Conservation (phyloP, 35 echinoderm and acorn worm species). For the Diadema setosum region DNA sequence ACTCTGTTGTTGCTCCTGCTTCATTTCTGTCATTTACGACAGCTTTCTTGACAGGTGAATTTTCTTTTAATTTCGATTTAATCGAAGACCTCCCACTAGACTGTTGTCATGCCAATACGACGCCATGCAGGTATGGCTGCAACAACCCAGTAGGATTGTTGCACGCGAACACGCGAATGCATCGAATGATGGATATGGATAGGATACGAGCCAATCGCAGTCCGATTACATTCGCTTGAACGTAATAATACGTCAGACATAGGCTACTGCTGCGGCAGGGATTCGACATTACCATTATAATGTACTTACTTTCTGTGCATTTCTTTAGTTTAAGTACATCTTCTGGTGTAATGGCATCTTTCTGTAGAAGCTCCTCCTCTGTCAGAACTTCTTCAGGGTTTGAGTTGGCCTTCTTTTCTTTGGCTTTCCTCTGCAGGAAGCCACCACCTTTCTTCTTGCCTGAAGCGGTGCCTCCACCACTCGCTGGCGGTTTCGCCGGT, state of each 20-base stretch:
- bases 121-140: no score
- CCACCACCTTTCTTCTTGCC: constrained; percentile 97
- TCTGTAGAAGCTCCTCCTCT: constrained; percentile 83
- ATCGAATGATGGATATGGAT: no score
- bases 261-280: background rate
- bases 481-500: constrained; percentile 67
- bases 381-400: constrained; percentile 44
- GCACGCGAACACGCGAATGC: no score
- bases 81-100: no score
- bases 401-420: constrained; percentile 75
- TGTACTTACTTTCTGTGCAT: constrained; percentile 85
- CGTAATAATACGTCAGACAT: no score
- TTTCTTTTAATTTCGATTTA: no score
- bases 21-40: no score
- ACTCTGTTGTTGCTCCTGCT: no score
- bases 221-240: no score
- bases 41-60: no score
- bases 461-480: constrained; percentile 62
- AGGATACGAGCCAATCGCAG: no score
- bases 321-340: constrained; percentile 81
- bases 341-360: constrained; percentile 53
- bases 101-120: background rate
- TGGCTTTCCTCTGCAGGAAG: constrained; percentile 88
- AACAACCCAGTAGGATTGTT: no score
- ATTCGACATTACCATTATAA: background rate